These are phyloP conservation scores for Drosophila fulvimacula DNA, from an alignment of 2,888 invertebrate genomes.

Conservation along the genomic window DNA sequence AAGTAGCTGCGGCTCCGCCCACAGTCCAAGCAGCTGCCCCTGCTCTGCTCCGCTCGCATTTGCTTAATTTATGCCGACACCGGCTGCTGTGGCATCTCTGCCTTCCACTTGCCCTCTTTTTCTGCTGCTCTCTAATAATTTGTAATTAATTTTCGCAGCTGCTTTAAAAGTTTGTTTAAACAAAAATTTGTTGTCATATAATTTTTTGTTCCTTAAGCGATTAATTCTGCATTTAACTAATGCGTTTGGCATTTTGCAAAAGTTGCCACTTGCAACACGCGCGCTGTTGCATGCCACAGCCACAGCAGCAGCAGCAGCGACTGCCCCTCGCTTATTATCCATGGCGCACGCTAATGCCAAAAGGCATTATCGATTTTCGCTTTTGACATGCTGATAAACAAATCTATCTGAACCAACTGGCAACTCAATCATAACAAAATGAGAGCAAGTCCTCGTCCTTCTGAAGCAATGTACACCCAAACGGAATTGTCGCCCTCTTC, in stretches of 20 bases:
- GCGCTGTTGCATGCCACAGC: slow-evolving; percentile 4
- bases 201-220: slow-evolving; percentile 40
- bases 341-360: slow-evolving; percentile 53
- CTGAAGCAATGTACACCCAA: neutral
- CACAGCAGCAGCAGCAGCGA: slow-evolving; percentile 15
- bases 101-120: neutral
- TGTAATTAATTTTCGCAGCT: slow-evolving; percentile 76
- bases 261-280: slow-evolving; percentile 37
- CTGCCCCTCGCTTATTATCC: neutral
- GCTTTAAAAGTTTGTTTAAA: slow-evolving; percentile 44
- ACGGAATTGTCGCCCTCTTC: slow-evolving; percentile 47
- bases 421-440: slow-evolving; percentile 67
- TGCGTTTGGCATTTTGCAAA: slow-evolving; percentile 57
- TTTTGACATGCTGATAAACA: slow-evolving; percentile 32
- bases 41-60: slow-evolving; percentile 40
- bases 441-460: neutral
- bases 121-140: slow-evolving; percentile 61
- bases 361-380: slow-evolving; percentile 70
- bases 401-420: neutral
- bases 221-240: slow-evolving; percentile 76
- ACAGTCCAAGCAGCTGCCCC: neutral
- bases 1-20: slow-evolving; percentile 25
- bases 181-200: slow-evolving; percentile 28
- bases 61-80: slow-evolving; percentile 69
- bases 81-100: slow-evolving; percentile 33